phyloP scores from a whole-genome alignment of 2,113 vertebrate genomes.

The Cyanistes caeruleus region DNA sequence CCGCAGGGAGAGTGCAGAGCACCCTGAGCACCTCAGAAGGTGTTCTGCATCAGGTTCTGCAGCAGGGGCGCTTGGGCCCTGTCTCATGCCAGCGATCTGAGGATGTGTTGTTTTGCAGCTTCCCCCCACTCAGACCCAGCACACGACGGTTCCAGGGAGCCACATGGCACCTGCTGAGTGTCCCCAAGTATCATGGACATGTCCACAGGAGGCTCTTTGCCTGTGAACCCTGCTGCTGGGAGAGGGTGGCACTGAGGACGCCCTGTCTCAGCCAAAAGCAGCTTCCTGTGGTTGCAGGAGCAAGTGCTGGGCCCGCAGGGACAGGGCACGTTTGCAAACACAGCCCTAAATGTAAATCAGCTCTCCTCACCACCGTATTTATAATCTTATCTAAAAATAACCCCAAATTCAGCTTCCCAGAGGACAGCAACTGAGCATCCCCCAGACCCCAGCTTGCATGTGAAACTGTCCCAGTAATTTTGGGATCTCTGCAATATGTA shows the following conservation, averaged over 20 bases:
- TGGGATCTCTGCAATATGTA: constrained; percentile 8
- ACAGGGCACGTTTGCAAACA: constrained; percentile 17
- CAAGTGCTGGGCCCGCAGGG: accelerated
- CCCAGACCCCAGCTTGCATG: constrained; percentile 34
- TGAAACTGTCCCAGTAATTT: constrained; percentile 45
- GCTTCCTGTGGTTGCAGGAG: background rate
- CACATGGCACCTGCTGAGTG: accelerated
- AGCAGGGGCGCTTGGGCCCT: background rate
- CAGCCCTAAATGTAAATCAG: constrained; percentile 20
- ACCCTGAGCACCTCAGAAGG: background rate
- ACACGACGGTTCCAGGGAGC: accelerated
- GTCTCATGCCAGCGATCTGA: background rate
- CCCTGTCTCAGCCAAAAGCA: background rate
- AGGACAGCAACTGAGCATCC: constrained; percentile 39
- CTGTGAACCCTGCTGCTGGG: background rate
- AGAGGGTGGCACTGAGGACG: background rate
- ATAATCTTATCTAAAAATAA: constrained; percentile 40
- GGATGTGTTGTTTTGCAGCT: background rate
- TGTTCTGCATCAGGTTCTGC: background rate
- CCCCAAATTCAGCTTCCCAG: constrained; percentile 9
- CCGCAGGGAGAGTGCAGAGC: background rate
- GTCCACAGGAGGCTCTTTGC: background rate
- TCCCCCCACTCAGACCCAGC: background rate
- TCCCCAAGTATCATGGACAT: accelerated
- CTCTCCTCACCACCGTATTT: constrained; percentile 11